Evolutionary conservation across 1,140 invertebrate species (phyloP), one percentile per base, ranked within the genome.

Genomic region (Cyclina sinensis): DNA sequence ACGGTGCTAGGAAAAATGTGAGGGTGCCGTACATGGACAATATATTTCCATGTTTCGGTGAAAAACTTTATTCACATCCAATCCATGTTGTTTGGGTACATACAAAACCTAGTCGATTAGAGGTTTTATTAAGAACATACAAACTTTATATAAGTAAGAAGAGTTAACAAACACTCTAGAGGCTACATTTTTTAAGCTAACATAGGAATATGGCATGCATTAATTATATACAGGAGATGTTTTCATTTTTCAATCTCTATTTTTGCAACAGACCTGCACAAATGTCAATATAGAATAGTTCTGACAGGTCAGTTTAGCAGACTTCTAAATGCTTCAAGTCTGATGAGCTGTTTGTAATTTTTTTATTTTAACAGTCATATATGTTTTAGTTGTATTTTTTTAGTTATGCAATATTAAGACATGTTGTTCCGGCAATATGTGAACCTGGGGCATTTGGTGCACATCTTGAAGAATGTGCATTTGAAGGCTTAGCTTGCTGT

Each of bases 381-480:
- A 65, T 65, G 76, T 27, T 57, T 48, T 57, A 7, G 0, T 39
- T 39, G 35, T 11, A 37, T 46, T 82, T 32, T 68, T 82, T 14
- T 57, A 82, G 79, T 5, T 82, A 82, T 82, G 54, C 79, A 82
- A 51, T 35, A 39, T 65, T 82, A 43, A 14, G 59, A 24, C 79
- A 82, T 82, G 79, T 82, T 65, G 79, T 82, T 14, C 79, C 79
- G 37, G 79, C 79, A n/a, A 30, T 82, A 18, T 82, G 79, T 43
- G 14, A 35, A 21, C 18, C 32, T 62, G 79, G 79, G 2, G 24
- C 57, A 12, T 82, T 43, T 82, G 54, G 79, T 39, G 7, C 54
- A 82, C 79, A 82, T 32, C 32, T 62, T 37, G 79, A 82, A 39
- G 79, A 82, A 32, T 82, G 79, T 82, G 79, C 57, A 7, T 82